Conservation (phyloP, 2,888 invertebrate species). For the Cheilosia impressa region DNA sequence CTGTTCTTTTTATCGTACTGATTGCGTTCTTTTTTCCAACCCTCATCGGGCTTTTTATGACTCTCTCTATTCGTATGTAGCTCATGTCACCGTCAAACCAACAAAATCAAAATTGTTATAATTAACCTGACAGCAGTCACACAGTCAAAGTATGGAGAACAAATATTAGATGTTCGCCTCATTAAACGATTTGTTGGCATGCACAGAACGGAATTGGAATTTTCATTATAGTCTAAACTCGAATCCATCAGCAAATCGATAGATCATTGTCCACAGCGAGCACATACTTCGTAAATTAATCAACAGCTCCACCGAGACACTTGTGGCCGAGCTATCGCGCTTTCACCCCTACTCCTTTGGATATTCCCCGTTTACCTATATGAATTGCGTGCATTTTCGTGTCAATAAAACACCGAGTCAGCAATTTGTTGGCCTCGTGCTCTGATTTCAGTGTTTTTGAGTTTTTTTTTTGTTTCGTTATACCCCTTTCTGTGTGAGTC, state of each 20-base stretch:
- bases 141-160: background rate
- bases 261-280: slow-evolving; percentile 10
- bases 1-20: slow-evolving; percentile 12
- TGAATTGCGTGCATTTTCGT: slow-evolving; percentile 49
- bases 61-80: slow-evolving; percentile 15
- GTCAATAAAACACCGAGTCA: slow-evolving; percentile 46
- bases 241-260: slow-evolving; percentile 35
- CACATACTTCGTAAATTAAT: background rate
- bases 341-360: slow-evolving; percentile 16
- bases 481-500: background rate
- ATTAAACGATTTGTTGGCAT: slow-evolving; percentile 38
- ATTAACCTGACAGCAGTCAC: slow-evolving; percentile 30
- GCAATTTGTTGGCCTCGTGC: slow-evolving; percentile 38
- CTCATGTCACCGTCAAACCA: slow-evolving; percentile 2
- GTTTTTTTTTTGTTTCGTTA: background rate
- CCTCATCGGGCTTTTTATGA: slow-evolving; percentile 3
- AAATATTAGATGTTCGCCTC: background rate
- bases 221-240: background rate
- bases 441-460: slow-evolving; percentile 18
- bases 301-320: slow-evolving; percentile 24
- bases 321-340: slow-evolving; percentile 30
- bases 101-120: slow-evolving; percentile 1
- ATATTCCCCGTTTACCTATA: background rate
- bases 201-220: background rate
- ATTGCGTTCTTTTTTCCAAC: slow-evolving; percentile 6